Conservation (phyloP, 2,113 vertebrate genomes). For the Mugil cephalus region DNA sequence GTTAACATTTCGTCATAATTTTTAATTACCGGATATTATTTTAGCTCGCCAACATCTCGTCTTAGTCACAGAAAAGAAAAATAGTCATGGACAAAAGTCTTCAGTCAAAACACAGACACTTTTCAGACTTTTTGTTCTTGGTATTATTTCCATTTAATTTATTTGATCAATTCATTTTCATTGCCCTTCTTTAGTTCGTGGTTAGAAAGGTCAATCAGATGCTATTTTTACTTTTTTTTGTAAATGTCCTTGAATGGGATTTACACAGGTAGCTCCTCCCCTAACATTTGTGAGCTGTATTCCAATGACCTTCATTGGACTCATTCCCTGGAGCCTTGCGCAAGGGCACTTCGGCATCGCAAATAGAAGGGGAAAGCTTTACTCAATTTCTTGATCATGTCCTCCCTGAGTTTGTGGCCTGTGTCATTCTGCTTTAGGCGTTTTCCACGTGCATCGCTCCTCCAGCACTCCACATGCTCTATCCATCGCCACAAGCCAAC, state of each 20-base stretch:
- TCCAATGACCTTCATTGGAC: background rate
- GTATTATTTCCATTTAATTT: conserved; percentile 2
- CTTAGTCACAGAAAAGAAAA: too few relatives aligned
- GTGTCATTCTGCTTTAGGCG: background rate
- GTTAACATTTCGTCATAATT: too few relatives aligned
- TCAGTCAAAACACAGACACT: too few relatives aligned
- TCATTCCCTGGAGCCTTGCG: conserved; percentile 32
- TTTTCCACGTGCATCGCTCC: conserved; percentile 31
- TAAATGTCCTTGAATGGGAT: background rate
- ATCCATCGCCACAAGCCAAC: conserved; percentile 10
- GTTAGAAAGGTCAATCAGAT: background rate
- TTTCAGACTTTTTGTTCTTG: too few relatives aligned
- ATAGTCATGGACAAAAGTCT: too few relatives aligned
- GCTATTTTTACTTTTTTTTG: background rate
- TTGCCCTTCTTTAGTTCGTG: background rate
- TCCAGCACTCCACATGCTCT: background rate
- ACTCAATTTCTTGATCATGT: conserved; percentile 30
- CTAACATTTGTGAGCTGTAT: background rate
- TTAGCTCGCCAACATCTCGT: too few relatives aligned
- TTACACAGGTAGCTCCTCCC: background rate
- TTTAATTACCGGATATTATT: too few relatives aligned
- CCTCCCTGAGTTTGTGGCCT: background rate
- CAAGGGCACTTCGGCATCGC: conserved; percentile 27
- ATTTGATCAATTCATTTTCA: background rate
- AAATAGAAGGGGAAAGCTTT: conserved; percentile 9